Evolutionary conservation across 2,113 vertebrate genomes (phyloP), one percentile per base, ranked within the genome.

Genomic region (Brachyhypopomus occidentalis): DNA sequence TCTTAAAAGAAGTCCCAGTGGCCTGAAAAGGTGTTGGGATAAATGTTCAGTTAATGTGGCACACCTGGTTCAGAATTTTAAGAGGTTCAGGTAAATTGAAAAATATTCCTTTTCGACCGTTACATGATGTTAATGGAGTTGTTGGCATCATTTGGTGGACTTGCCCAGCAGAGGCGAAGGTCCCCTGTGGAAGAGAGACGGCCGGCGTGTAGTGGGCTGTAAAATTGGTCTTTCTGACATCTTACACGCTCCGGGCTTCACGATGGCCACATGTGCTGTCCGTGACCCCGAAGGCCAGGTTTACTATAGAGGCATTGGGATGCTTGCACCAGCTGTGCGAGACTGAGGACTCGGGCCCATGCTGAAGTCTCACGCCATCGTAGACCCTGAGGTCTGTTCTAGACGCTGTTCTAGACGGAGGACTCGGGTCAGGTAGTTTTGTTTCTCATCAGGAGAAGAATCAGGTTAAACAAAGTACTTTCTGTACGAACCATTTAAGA

Each of bases 31-130:
- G 5, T 83, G 23, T 12, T 52, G 12, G 45, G 9, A 60, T 58
- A 84, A 77, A 74, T 83, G 22, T 41, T 85, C 73, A 75, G 75
- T 77, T 87, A 84, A 88, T 82, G 79, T 75, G 48, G 79, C 56
- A 80, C 41, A 73, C 73, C 78, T 84, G 84, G 75, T 70, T n/a
- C 62, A 71, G 82, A 81, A 76, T 78, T 74, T 60, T 55, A 62
- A 2, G 52, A 82, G 78, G 19, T 0, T 20, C 63, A 45, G 52
- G n/a, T 20, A 17, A 36, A 73, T 22, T 66, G 78, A 59, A 45
- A 70, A 82, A n/a, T 2, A 82, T 23, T 60, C 45, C 9, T 76
- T 48, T 60, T 79, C 17, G 56, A 77, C 70, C 62, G 27, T 84
- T 86, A 67, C 45, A 55, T 48, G 77, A 77, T 72, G 48, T 74